Percentiles rank a stretch among this genome's conserved stretches.
Evolutionary conservation across 1,140 invertebrate genomes (phyloP).

Genomic region (Cyclargus thomasi): DNA sequence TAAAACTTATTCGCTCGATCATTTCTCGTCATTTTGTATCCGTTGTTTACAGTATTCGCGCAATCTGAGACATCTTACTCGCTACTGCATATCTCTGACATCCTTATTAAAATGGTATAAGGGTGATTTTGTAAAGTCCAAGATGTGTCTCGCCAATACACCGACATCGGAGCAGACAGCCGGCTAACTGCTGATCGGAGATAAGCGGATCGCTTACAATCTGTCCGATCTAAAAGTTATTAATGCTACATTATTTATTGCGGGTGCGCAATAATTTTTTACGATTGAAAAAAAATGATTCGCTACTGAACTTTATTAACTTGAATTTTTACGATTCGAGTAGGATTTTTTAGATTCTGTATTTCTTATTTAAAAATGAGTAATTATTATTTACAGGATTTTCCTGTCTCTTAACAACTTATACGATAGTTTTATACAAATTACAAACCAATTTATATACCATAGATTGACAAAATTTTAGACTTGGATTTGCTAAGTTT

Average conservation of each 20-base stretch:
- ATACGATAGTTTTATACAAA: too few relatives aligned
- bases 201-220: constrained; percentile 59
- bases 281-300: not conserved
- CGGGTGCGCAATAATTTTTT: not conserved
- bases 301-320: constrained; percentile 5
- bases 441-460: too few relatives aligned
- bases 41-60: not conserved
- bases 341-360: too few relatives aligned
- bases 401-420: too few relatives aligned
- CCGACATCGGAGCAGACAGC: constrained; percentile 53
- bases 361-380: too few relatives aligned
- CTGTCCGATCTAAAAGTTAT: constrained; percentile 34
- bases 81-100: not conserved
- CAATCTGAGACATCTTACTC: not conserved
- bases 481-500: too few relatives aligned
- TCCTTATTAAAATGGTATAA: not conserved
- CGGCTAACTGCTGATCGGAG: constrained; percentile 51
- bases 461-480: too few relatives aligned
- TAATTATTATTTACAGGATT: too few relatives aligned
- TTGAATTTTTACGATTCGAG: too few relatives aligned
- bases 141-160: constrained; percentile 48
- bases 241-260: constrained; percentile 3
- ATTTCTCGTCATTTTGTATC: not conserved
- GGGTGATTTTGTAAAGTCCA: constrained; percentile 32
- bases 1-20: not conserved